Evolutionary conservation across 2,797 vertebrate genomes (phyloP).

Genomic region (Eulemur rubriventer): DNA sequence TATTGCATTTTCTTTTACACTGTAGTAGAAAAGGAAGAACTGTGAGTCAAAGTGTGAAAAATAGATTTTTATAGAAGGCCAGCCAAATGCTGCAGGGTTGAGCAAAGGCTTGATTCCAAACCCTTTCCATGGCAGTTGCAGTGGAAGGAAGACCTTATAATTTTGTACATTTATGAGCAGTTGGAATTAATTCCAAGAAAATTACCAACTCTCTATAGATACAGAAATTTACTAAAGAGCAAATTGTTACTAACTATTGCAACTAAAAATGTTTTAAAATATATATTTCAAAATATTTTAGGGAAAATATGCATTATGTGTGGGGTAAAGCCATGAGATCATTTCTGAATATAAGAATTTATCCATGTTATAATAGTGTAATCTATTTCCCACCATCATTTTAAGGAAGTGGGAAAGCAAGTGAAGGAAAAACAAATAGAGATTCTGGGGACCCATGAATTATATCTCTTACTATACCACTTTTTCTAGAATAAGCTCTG

Average conservation of each 20-base stretch:
- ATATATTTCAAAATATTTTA: background rate
- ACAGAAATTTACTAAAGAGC: background rate
- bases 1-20: constrained; percentile 25
- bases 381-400: background rate
- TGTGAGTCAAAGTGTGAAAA: constrained; percentile 57
- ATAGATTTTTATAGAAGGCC: constrained; percentile 58
- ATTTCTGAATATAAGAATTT: background rate
- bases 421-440: background rate
- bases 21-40: constrained; percentile 50
- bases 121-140: background rate
- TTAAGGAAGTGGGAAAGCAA: background rate
- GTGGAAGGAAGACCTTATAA: background rate
- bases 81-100: background rate
- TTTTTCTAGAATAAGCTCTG: background rate
- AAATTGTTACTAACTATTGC: background rate
- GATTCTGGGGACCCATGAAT: background rate
- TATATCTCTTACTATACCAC: background rate
- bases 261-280: background rate
- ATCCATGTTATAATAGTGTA: background rate
- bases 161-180: background rate
- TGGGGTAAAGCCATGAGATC: background rate
- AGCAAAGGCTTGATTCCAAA: background rate
- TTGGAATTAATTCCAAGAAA: constrained; percentile 32
- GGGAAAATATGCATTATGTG: background rate
- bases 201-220: background rate